phyloP scores from a whole-genome alignment of 2,797 vertebrate genomes.

The Rallus crepitans region DNA sequence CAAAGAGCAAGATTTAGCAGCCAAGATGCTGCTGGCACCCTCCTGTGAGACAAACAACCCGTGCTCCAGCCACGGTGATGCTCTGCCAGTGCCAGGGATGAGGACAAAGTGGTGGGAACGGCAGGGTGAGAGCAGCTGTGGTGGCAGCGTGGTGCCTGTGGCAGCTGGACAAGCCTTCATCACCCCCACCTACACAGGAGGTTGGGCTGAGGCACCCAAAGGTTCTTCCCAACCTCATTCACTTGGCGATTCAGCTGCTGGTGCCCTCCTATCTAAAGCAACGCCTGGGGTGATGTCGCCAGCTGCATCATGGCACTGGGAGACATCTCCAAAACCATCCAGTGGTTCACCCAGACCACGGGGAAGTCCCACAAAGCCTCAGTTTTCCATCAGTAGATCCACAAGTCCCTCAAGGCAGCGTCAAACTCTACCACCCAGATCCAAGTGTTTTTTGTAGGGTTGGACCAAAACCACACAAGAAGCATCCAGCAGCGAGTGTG shows the following conservation, averaged over 20 bases:
- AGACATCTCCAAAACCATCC: neutral
- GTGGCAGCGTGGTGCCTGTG: rapidly evolving
- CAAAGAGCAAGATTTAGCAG: conserved; percentile 35
- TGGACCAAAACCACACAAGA: neutral
- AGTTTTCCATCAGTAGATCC: rapidly evolving
- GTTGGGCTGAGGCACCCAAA: neutral
- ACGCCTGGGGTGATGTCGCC: rapidly evolving
- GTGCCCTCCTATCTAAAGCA: neutral
- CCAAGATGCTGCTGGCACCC: rapidly evolving
- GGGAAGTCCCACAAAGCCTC: neutral
- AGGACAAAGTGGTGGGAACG: neutral
- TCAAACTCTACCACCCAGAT: neutral
- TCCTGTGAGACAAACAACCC: rapidly evolving
- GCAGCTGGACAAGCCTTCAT: neutral
- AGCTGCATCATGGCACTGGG: neutral
- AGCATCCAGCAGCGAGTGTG: rapidly evolving
- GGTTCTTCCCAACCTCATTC: neutral
- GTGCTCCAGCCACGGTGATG: rapidly evolving
- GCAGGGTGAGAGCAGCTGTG: neutral
- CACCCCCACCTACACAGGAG: neutral
- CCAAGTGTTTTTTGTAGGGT: rapidly evolving
- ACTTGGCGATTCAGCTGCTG: rapidly evolving
- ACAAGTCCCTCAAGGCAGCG: rapidly evolving
- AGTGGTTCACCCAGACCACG: rapidly evolving
- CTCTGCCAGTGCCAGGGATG: neutral